A percentile compares a stretch with the other conserved stretches of the same genome.
Evolutionary conservation across 2,797 vertebrate species (phyloP).

Genomic region (Furcifer pardalis): DNA sequence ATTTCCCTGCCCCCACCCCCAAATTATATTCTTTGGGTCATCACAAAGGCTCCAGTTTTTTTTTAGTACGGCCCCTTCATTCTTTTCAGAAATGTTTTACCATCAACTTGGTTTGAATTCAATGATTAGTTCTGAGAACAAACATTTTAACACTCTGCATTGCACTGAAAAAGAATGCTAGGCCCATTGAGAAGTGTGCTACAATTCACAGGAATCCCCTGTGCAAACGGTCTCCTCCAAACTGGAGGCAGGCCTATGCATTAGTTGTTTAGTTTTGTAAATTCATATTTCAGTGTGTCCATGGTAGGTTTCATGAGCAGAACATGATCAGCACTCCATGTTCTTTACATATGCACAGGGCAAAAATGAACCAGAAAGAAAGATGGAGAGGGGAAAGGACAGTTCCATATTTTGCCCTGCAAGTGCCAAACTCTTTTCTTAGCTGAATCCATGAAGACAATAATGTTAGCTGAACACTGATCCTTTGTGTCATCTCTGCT

Average conservation of each 20-base stretch:
- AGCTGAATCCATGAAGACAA: not conserved
- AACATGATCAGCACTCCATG: not conserved
- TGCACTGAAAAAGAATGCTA: not conserved
- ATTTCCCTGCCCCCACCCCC: no score
- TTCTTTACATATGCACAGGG: no score
- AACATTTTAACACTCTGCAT: not conserved
- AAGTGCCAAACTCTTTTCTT: not conserved
- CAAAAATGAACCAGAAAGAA: not conserved
- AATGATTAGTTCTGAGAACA: not conserved
- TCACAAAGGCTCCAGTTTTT: no score
- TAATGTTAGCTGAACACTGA: not conserved
- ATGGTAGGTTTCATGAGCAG: no score
- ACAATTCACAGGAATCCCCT: no score
- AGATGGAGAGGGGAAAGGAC: no score
- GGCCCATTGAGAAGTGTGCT: no score
- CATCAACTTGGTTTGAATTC: not conserved
- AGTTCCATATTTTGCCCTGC: not conserved
- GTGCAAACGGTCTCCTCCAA: not conserved
- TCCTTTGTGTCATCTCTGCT: not conserved
- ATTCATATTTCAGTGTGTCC: not conserved
- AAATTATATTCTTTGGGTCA: no score
- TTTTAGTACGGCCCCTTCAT: not conserved
- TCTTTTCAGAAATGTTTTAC: not conserved
- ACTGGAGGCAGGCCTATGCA: not conserved
- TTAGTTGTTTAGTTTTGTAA: not conserved